Base-by-base conservation (phyloP, 2,113 vertebrate species). In the Gadus macrocephalus region DNA sequence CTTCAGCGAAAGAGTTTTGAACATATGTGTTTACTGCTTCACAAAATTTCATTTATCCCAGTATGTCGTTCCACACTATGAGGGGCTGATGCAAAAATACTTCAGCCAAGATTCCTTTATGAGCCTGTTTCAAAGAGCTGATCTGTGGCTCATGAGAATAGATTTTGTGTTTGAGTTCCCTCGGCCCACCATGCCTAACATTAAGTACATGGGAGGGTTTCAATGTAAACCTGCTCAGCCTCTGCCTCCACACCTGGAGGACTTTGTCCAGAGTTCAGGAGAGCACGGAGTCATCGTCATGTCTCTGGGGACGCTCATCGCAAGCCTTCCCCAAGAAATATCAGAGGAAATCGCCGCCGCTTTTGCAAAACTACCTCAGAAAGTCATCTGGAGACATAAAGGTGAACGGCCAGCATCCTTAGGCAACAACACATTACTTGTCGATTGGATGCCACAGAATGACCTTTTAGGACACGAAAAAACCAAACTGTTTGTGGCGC, bases 121-220 rank as follows among this genome's bases (percentile, higher is more conserved):
- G 49, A 74, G 86, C 0, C 76, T 93, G 64, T 78, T 91, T 64
- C 85, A 84, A 17, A 83, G 77, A 4, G 87, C 91, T 3, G 91
- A 93, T 31, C 62, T 93, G 4, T 92, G 91, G 88, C 85, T 93
- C 0, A 92, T 92, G 90, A 89, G 87, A 74, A 86, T 81, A 8
- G 87, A 93, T 73, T 93, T 92, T 84, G 87, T 92, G 14, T 91
- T 93, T 65, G 91, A 90, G 74, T 92, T 88, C n/a, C 90, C 91
- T 28, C 87, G 89, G 0, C 91, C 90, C 7, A 91, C 88, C 2
- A 92, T 92, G 91, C 92, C 91, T 1, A 93, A 93, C 63, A 19
- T 90, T 0, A 59, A 91, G 12, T 92, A 92, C 20, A 77, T 92
- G 0, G 89, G 89, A 1, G 91, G 91, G 0, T 91, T 93, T 49